A percentile compares a stretch with the other conserved stretches of the same genome.
These are phyloP conservation scores for Calliscelio sp. DNA, from an alignment of 2,888 invertebrate genomes.

Conservation along the genomic window DNA sequence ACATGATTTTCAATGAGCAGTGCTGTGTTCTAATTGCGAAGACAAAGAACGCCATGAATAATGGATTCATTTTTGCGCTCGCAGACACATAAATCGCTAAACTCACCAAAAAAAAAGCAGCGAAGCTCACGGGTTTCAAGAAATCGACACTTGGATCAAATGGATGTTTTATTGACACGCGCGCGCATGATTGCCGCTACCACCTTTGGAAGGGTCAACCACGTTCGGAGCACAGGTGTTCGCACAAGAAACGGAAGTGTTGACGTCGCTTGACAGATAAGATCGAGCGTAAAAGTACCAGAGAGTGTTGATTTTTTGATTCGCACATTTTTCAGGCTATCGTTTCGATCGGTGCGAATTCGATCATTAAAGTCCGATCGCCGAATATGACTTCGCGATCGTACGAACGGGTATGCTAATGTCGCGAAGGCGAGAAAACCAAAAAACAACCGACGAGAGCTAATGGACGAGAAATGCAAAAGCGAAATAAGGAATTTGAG, in stretches of 20 bases:
- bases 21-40: too few species aligned
- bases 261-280: constrained; percentile 77
- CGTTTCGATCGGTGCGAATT: constrained; percentile 81
- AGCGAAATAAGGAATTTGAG: constrained; percentile 53
- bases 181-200: too few species aligned
- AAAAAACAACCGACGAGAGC: constrained; percentile 25
- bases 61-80: constrained; percentile 78
- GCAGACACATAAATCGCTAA: too few species aligned
- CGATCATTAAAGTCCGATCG: constrained; percentile 78
- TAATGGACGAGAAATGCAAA: constrained; percentile 63
- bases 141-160: constrained; percentile 1
- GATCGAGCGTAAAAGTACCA: constrained; percentile 80
- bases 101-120: too few species aligned
- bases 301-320: constrained; percentile 67
- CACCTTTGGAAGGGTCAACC: constrained; percentile 41
- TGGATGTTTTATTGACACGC: too few species aligned
- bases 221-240: constrained; percentile 55
- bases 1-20: too few species aligned
- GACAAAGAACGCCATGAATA: constrained; percentile 71
- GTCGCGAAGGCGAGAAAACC: constrained; percentile 41
- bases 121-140: neutral
- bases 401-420: constrained; percentile 57
- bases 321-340: constrained; percentile 33
- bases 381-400: constrained; percentile 74
- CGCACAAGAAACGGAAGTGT: constrained; percentile 73